These are phyloP conservation scores for Alethe diademata DNA, from an alignment of 2,113 vertebrate species.

Conservation along the genomic window DNA sequence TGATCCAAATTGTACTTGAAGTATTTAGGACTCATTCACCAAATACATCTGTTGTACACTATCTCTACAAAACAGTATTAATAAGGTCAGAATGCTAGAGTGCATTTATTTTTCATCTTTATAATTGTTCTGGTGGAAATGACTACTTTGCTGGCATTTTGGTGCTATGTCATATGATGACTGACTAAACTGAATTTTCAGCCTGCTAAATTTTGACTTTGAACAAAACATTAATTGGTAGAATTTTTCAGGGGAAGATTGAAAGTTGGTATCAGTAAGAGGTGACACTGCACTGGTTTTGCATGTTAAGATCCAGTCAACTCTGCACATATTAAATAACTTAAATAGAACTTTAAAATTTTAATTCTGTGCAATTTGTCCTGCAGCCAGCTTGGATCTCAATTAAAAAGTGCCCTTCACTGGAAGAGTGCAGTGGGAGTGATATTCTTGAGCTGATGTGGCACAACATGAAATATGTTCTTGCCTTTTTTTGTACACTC, in stretches of 20 bases:
- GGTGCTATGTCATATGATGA: neutral
- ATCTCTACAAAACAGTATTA: neutral
- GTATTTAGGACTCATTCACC: neutral
- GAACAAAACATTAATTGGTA: neutral
- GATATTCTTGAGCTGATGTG: neutral
- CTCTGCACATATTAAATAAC: neutral
- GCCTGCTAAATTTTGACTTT: neutral
- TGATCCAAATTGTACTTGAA: neutral
- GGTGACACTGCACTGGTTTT: neutral
- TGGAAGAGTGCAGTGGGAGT: neutral
- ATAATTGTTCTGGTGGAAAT: neutral
- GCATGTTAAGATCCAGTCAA: neutral
- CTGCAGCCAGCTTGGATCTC: neutral
- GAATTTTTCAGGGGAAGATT: neutral
- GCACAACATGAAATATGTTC: fast-evolving
- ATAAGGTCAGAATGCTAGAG: neutral
- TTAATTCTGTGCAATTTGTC: neutral
- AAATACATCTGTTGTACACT: neutral
- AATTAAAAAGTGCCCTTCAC: neutral
- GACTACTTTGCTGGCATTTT: neutral
- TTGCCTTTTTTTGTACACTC: neutral
- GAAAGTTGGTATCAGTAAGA: neutral
- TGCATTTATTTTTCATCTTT: neutral
- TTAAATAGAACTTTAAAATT: neutral
- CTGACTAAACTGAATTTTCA: neutral